phyloP scores from a whole-genome alignment of 2,797 vertebrate species.

The Lepus townsendii region DNA sequence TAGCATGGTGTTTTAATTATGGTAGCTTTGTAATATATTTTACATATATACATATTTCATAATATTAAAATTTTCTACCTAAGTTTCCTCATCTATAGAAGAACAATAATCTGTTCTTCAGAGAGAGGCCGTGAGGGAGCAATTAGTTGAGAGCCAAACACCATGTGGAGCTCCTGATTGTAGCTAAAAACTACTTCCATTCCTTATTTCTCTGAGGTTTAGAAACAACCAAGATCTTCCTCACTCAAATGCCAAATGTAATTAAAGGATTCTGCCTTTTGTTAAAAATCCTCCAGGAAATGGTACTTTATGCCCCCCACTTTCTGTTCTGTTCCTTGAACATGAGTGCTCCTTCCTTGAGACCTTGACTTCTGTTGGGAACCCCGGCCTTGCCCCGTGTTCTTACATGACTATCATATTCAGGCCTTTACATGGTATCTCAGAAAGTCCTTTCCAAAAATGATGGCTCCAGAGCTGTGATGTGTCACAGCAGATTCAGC shows the following conservation, averaged over 20 bases:
- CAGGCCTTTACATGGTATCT: not conserved
- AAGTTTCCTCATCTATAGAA: slow-evolving; percentile 21
- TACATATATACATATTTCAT: not conserved
- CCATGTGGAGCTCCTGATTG: not conserved
- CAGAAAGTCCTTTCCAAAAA: not conserved
- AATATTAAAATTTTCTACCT: not conserved
- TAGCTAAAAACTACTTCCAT: not conserved
- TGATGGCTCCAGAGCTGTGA: not conserved
- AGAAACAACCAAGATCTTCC: not conserved
- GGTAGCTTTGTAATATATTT: not conserved
- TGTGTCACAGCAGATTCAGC: too few species aligned
- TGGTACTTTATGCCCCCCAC: not conserved
- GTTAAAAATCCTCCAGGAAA: not conserved
- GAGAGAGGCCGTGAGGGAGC: not conserved
- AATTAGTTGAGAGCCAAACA: not conserved
- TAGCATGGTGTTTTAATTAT: not conserved
- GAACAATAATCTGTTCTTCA: slow-evolving; percentile 4
- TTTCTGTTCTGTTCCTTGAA: slow-evolving; percentile 2
- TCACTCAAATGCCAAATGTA: slow-evolving; percentile 12
- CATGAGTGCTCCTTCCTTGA: not conserved
- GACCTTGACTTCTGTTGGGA: not conserved
- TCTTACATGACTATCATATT: not conserved
- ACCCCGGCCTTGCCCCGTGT: not conserved
- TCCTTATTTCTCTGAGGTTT: slow-evolving; percentile 14
- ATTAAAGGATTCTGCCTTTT: slow-evolving; percentile 3